Conservation (phyloP, 2,888 invertebrate genomes). For the Leucoma salicis region DNA sequence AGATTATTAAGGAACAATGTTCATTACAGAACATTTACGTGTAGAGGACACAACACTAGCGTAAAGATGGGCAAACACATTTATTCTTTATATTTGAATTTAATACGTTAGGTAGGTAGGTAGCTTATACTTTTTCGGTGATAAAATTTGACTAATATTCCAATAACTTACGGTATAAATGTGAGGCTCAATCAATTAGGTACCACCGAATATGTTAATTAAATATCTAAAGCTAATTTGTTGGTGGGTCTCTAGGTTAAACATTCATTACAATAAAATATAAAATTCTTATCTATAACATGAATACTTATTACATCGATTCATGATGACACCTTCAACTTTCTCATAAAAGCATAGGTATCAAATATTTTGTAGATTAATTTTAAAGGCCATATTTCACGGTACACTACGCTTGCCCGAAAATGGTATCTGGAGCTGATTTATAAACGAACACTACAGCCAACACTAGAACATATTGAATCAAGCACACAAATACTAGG, state of each 20-base stretch:
- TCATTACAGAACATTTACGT: conserved; percentile 3
- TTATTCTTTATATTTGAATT: too few relatives aligned
- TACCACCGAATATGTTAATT: conserved; percentile 35
- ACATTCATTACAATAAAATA: conserved; percentile 32
- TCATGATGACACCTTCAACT: conserved; percentile 33
- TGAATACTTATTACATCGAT: conserved; percentile 45
- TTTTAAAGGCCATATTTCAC: too few relatives aligned
- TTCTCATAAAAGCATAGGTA: conserved; percentile 9
- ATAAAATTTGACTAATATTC: conserved; percentile 2
- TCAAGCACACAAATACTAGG: too few relatives aligned
- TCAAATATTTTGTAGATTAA: too few relatives aligned
- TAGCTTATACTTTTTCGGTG: conserved; percentile 26
- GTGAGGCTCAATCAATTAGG: conserved; percentile 19
- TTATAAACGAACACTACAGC: too few relatives aligned
- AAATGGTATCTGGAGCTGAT: too few relatives aligned
- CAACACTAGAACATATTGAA: too few relatives aligned
- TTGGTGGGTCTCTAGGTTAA: conserved; percentile 51
- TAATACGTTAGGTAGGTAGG: too few relatives aligned
- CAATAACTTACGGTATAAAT: conserved; percentile 20
- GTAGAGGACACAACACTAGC: background rate
- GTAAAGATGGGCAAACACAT: too few relatives aligned
- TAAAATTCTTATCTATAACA: conserved; percentile 42
- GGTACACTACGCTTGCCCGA: too few relatives aligned
- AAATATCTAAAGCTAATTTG: conserved; percentile 42
- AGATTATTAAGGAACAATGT: conserved; percentile 17